phyloP scores from a whole-genome alignment of 1,140 invertebrate species.

The Camponotus vicinus region DNA sequence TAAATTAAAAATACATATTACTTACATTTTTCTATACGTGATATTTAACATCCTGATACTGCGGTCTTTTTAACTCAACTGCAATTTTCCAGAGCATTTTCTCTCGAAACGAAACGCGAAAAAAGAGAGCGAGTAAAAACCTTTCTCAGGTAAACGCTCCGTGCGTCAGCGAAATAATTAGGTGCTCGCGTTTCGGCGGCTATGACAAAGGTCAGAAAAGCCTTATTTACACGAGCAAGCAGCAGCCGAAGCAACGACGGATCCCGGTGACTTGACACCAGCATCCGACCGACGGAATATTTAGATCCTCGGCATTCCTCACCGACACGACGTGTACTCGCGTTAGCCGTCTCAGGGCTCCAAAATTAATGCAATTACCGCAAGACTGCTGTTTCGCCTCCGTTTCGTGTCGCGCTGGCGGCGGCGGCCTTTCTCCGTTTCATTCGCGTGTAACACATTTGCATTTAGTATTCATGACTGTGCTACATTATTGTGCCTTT shows the following conservation, averaged over 20 bases:
- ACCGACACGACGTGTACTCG: conserved; percentile 53
- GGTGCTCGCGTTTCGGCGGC: not conserved
- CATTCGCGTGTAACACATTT: conserved; percentile 57
- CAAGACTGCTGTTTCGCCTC: conserved; percentile 39
- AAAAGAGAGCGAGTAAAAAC: not conserved
- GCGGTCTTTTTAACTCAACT: not conserved
- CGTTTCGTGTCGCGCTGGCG: not conserved
- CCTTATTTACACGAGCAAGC: conserved; percentile 17
- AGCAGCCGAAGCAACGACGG: not conserved
- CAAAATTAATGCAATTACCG: conserved; percentile 63
- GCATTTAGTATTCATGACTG: conserved; percentile 41
- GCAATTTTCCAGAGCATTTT: not conserved
- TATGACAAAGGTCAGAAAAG: conserved; percentile 11
- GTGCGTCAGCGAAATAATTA: not conserved
- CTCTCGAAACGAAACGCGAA: not conserved
- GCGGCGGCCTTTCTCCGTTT: conserved; percentile 41
- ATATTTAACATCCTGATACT: not conserved
- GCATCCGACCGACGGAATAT: conserved; percentile 33
- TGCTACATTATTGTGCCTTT: conserved; percentile 25
- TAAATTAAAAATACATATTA: not conserved
- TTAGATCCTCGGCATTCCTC: conserved; percentile 46
- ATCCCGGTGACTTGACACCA: conserved; percentile 27
- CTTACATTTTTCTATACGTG: not conserved
- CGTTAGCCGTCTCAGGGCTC: conserved; percentile 56
- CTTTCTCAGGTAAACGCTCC: not conserved